Evolutionary conservation across 2,888 invertebrate genomes (phyloP).

Genomic region (Pachliopta kotzebuea): DNA sequence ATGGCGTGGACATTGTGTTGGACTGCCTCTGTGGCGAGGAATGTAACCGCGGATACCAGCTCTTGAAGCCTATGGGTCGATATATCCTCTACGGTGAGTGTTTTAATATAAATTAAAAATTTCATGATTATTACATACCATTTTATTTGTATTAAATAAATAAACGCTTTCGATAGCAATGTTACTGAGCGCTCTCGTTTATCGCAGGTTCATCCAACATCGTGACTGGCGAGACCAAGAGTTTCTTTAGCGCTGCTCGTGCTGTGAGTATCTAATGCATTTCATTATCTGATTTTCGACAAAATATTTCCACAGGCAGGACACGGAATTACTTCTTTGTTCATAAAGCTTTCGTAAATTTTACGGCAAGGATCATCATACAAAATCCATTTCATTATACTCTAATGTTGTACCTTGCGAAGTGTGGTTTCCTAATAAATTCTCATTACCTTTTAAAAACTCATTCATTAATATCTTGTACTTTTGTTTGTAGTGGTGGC

Average conservation of each 20-base stretch:
- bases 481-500: slow-evolving; percentile 89
- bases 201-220: slow-evolving; percentile 89
- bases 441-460: too few species aligned
- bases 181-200: slow-evolving; percentile 35
- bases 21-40: slow-evolving; percentile 95
- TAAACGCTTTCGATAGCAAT: neutral
- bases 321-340: neutral
- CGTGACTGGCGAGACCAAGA: slow-evolving; percentile 94
- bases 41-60: slow-evolving; percentile 90
- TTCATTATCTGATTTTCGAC: slow-evolving; percentile 43
- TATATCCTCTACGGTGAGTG: slow-evolving; percentile 89
- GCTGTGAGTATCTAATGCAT: slow-evolving; percentile 83
- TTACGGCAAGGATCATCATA: too few species aligned
- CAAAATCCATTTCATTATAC: too few species aligned
- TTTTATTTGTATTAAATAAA: neutral
- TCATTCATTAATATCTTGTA: neutral
- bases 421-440: too few species aligned
- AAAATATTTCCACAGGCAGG: slow-evolving; percentile 19
- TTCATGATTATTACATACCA: too few species aligned
- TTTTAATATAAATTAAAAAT: neutral
- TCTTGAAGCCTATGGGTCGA: slow-evolving; percentile 93
- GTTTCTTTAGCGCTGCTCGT: slow-evolving; percentile 94
- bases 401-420: too few species aligned
- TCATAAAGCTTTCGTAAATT: neutral
- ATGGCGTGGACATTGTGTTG: slow-evolving; percentile 92